phyloP scores from a whole-genome alignment of 2,888 invertebrate species.

The Lacanobia oleracea region DNA sequence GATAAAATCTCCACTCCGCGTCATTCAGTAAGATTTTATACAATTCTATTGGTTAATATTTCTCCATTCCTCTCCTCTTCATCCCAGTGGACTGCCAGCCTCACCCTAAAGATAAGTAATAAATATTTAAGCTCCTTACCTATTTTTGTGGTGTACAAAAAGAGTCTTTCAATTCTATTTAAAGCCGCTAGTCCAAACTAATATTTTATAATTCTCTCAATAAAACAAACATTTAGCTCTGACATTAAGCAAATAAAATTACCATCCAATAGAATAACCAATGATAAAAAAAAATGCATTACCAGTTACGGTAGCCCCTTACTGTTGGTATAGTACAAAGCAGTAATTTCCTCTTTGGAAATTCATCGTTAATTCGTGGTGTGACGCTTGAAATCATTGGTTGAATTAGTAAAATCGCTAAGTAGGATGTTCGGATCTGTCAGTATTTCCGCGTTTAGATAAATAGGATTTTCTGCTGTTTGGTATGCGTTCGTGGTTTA shows the following conservation, averaged over 20 bases:
- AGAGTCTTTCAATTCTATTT: too few species aligned
- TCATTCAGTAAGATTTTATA: too few species aligned
- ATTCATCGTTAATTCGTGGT: slow-evolving; percentile 26
- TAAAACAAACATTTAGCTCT: not conserved
- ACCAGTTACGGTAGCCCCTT: not conserved
- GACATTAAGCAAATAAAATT: slow-evolving; percentile 10
- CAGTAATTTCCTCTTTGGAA: slow-evolving; percentile 22
- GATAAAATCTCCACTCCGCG: too few species aligned
- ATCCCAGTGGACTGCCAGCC: too few species aligned
- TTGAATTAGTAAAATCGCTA: slow-evolving; percentile 21
- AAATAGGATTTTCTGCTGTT: not conserved
- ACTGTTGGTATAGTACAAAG: not conserved
- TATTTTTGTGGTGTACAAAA: too few species aligned
- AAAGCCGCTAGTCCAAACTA: not conserved
- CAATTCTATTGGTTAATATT: too few species aligned
- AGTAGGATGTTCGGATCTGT: slow-evolving; percentile 20
- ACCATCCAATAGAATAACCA: not conserved
- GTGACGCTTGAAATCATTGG: slow-evolving; percentile 22
- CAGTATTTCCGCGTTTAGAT: slow-evolving; percentile 19
- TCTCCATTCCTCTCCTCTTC: too few species aligned
- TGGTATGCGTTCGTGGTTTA: slow-evolving; percentile 1
- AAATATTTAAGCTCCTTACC: too few species aligned
- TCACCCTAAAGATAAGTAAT: too few species aligned
- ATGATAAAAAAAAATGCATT: not conserved
- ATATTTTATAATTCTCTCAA: not conserved